Base-by-base conservation (phyloP, 2,888 invertebrate species). In the Caenorhabditis uteleia region DNA sequence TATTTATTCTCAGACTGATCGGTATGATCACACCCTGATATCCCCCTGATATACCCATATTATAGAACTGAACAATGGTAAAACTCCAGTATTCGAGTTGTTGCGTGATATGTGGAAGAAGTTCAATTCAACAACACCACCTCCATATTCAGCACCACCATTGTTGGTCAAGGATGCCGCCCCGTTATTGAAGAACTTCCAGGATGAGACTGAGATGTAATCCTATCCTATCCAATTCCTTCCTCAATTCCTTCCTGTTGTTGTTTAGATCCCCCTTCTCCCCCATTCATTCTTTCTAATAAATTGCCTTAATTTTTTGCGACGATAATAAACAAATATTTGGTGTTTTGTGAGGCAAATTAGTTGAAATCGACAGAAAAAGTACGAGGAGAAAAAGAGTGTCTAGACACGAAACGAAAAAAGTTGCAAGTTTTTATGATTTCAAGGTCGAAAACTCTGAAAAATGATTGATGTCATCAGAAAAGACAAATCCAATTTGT, bases 1-100 rank as follows among this genome's bases (percentile, higher is more conserved):
- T 82, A 7, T 80, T 82, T 56, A 53, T 82, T 23, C 54, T 81
- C 20, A 71, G 78, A 34, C 59, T 78, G 16, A 64, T 79, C 33
- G 56, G 76, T 34, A 44, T 33, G 23, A 12, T n/a, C 18, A n/a
- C 7, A n/a, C n/a, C 36, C n/a, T 6, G 14, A 10, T 36, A 7
- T n/a, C 23, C 14, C 5, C 14, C 10, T 10, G 26, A 4, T 3
- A 23, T 14, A 10, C 25, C 8, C 7, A 6, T 6, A n/a, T 40
- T 40, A 5, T 25, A 40, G 61, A 64, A 33, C 25, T 49, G 12
- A 64, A 64, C 42, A 64, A 64, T 20, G 64, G 64, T 21, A 56
- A 56, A n/a, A 64, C 64, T 25, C 64, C 64, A 23, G 57, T 57
- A 2, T 31, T 64, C 26, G 64, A 64, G 38, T 38, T 64, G 31